Base-by-base conservation (phyloP, 2,797 vertebrate genomes). In the Gobionotothen gibberifrons region DNA sequence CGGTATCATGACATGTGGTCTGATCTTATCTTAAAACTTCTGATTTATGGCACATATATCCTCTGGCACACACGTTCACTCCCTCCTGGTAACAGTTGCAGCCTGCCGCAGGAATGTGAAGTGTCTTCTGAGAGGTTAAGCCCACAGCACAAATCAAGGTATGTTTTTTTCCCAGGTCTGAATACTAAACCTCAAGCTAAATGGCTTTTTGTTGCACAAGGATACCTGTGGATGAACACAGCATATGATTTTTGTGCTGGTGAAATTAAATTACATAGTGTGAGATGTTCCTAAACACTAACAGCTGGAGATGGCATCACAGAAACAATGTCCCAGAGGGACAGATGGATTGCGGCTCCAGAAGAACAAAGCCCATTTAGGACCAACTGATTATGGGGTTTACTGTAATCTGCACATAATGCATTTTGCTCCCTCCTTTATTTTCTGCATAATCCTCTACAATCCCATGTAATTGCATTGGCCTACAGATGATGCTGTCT, bases 401-500 rank as follows among this genome's bases (percentile, higher is more conserved):
- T 93, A 94, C 84, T 82, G 69, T 93, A 93, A 94, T 94, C 91
- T 93, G 86, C 83, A 89, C 74, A 88, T 89, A 93, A 94, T 93
- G 77, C 84, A 86, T 91, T 92, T 90, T 84, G 87, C 76, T 90
- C 87, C 69, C 63, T 87, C 79, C 80, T 90, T 92, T 92, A 80
- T 88, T 90, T 81, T 58, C 46, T 36, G 65, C 81, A 82, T 93
- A 91, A 93, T 93, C 92, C 82, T 39, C 76, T 67, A 52, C 69
- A 94, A 94, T 93, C 90, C 90, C 77, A 84, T 93, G 93, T 88
- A 86, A 92, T 92, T 92, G 87, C 70, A 89, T 84, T 90, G 90
- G 81, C 51, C 80, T 49, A 56, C 46, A 90, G 87, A 89, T 91
- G 92, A 91, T 86, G 88, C 72, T 84, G 67, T 84, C 74, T 88